phyloP scores from a whole-genome alignment of 2,797 vertebrate genomes.

The Darevskia mixta region DNA sequence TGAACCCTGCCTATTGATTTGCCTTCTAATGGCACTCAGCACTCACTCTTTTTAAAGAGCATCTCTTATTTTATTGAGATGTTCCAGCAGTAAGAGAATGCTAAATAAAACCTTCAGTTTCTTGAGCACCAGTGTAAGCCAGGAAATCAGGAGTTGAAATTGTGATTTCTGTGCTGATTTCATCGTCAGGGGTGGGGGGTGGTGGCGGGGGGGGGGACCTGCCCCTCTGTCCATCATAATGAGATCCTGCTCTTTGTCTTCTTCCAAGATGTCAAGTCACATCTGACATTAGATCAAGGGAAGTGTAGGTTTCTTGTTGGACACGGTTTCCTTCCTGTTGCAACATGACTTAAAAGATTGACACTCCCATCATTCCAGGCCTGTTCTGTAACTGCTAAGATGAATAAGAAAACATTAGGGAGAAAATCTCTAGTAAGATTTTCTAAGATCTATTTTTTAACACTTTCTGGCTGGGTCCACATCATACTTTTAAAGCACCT shows the following conservation, averaged over 20 bases:
- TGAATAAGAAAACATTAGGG: background rate
- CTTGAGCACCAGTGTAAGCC: too few relatives aligned
- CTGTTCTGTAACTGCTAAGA: background rate
- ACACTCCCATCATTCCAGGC: background rate
- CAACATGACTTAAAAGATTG: background rate
- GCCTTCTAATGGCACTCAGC: background rate
- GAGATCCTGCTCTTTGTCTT: background rate
- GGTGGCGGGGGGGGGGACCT: too few relatives aligned
- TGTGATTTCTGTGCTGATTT: background rate
- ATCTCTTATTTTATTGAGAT: slow-evolving; percentile 2
- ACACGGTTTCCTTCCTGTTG: background rate
- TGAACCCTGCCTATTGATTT: background rate
- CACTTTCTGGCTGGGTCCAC: too few relatives aligned
- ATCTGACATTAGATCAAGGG: too few relatives aligned
- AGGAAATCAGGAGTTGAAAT: background rate
- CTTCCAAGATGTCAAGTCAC: too few relatives aligned
- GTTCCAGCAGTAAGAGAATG: background rate
- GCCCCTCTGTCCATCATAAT: background rate
- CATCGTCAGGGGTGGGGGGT: too few relatives aligned
- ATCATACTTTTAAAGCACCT: too few relatives aligned
- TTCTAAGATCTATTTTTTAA: background rate
- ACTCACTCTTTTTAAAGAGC: background rate
- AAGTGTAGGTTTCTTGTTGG: background rate
- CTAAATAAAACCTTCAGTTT: background rate
- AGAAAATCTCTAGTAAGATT: background rate